Conservation (phyloP, 2,888 invertebrate genomes). For the Ophioninae sp. region DNA sequence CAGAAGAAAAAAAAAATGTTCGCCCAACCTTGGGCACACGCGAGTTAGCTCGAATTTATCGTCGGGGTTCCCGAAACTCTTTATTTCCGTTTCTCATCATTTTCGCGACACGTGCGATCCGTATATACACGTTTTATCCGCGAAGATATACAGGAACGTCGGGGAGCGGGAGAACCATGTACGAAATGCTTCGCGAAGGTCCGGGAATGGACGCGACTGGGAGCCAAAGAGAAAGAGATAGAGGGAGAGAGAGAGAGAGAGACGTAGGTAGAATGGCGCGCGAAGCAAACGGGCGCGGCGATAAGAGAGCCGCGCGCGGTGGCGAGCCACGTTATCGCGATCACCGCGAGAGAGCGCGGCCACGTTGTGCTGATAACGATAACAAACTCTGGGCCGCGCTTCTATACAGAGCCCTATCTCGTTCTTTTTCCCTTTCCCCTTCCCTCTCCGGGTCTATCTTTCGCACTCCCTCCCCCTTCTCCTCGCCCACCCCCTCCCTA, state of each 20-base stretch:
- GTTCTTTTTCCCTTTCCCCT: conserved; percentile 51
- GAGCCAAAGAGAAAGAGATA: conserved; percentile 47
- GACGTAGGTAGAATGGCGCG: conserved; percentile 72
- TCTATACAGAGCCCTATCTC: conserved; percentile 56
- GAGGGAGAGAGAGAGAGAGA: conserved; percentile 57
- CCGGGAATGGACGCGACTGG: conserved; percentile 50
- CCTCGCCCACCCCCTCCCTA: conserved; percentile 20
- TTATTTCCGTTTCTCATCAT: conserved; percentile 3
- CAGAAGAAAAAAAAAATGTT: background rate
- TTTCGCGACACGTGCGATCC: background rate
- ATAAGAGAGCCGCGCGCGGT: conserved; percentile 72
- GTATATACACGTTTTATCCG: background rate
- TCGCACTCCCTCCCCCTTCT: conserved; percentile 43
- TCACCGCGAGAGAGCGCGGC: conserved; percentile 73
- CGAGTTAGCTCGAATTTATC: background rate
- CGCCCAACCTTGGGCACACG: background rate
- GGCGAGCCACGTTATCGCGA: conserved; percentile 76
- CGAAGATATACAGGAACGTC: conserved; percentile 2
- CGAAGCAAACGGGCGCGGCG: conserved; percentile 71
- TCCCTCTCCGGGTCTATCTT: background rate
- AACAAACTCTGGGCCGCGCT: conserved; percentile 72
- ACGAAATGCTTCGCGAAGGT: conserved; percentile 52
- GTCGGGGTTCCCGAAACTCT: background rate
- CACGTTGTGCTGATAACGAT: conserved; percentile 77
- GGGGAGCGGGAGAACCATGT: conserved; percentile 34